phyloP scores from a whole-genome alignment of 2,113 vertebrate species.

The Neotoma lepida region DNA sequence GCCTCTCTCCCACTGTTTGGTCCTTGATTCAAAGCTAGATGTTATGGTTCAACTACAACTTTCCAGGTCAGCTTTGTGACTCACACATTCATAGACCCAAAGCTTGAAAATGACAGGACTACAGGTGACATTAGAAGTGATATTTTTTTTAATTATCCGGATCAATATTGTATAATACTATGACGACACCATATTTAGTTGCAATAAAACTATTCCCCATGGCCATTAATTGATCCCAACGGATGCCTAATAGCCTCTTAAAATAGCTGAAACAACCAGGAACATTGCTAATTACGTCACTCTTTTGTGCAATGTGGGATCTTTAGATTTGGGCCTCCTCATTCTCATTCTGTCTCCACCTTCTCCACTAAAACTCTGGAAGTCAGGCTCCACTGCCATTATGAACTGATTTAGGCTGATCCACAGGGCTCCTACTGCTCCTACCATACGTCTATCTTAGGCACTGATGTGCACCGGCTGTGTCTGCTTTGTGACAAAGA shows the following conservation, averaged over 20 bases:
- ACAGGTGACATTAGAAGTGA: not conserved
- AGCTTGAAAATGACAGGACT: constrained; percentile 28
- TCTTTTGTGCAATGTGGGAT: not conserved
- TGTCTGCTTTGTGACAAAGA: constrained; percentile 64
- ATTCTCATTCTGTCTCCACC: constrained; percentile 9
- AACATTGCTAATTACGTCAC: not conserved
- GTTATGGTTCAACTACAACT: constrained; percentile 4
- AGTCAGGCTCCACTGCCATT: constrained; percentile 68
- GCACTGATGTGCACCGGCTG: constrained; percentile 59
- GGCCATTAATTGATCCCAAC: constrained; percentile 13
- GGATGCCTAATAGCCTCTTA: constrained; percentile 6
- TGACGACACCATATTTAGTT: not conserved
- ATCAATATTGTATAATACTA: not conserved
- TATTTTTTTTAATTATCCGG: not conserved
- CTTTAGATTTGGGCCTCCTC: constrained; percentile 16
- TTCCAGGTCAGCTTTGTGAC: constrained; percentile 15
- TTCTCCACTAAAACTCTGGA: constrained; percentile 62
- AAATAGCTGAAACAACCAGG: constrained; percentile 45
- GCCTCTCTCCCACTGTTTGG: not conserved
- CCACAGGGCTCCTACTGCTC: not conserved
- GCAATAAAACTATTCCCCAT: constrained; percentile 39
- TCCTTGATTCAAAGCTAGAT: not conserved
- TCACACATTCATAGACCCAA: constrained; percentile 7
- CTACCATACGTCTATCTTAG: constrained; percentile 63
- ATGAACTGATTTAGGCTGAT: constrained; percentile 67